Evolutionary conservation across 2,888 invertebrate genomes (phyloP).

Genomic region (Isoperla grammatica): DNA sequence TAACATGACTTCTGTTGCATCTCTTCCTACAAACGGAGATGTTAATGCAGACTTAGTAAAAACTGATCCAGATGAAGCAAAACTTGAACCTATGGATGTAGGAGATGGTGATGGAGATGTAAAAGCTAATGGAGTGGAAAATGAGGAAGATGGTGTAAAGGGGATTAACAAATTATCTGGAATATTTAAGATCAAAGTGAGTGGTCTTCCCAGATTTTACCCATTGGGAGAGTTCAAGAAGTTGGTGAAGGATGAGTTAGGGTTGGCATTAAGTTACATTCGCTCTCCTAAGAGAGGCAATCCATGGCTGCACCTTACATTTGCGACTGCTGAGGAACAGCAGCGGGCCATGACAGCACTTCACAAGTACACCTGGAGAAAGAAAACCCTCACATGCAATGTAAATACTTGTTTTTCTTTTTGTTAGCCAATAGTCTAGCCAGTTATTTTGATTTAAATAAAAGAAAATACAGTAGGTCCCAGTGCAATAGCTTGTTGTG

Average conservation of each 20-base stretch:
- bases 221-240: constrained; percentile 46
- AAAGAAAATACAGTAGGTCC: background rate
- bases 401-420: constrained; percentile 39
- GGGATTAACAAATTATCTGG: constrained; percentile 20
- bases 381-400: constrained; percentile 37
- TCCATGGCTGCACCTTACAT: constrained; percentile 38
- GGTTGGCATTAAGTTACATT: constrained; percentile 43
- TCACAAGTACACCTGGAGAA: constrained; percentile 39
- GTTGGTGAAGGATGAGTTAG: constrained; percentile 39
- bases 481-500: no score
- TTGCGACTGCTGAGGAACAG: constrained; percentile 43
- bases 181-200: constrained; percentile 45
- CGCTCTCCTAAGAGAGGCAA: constrained; percentile 41
- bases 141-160: background rate
- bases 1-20: no score
- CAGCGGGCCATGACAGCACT: constrained; percentile 41
- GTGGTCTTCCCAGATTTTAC: constrained; percentile 44
- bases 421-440: background rate
- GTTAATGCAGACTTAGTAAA: no score
- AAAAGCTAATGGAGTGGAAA: constrained; percentile 5
- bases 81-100: constrained; percentile 11
- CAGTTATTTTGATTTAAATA: background rate
- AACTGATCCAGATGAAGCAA: background rate
- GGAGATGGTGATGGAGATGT: constrained; percentile 4
- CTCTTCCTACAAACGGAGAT: no score